phyloP scores from a whole-genome alignment of 2,797 vertebrate species.

The Ctenopoma kingsleyae region DNA sequence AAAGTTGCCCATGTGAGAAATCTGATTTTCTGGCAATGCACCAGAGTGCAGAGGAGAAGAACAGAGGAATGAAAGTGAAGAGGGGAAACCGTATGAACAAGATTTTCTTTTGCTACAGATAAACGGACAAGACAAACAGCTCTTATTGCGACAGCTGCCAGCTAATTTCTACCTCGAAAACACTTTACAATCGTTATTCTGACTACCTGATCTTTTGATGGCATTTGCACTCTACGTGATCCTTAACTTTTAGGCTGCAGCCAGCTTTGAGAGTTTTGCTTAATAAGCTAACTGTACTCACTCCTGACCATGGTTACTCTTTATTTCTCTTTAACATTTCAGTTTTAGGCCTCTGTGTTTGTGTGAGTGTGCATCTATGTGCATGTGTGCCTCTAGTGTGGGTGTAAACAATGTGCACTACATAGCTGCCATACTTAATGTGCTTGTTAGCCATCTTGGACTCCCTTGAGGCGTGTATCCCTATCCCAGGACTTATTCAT shows the following conservation, averaged over 20 bases:
- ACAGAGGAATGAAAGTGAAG: constrained; percentile 49
- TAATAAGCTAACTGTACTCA: constrained; percentile 67
- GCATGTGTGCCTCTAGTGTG: constrained; percentile 55
- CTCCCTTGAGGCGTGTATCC: constrained; percentile 72
- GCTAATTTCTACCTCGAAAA: constrained; percentile 67
- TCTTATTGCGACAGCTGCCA: constrained; percentile 52
- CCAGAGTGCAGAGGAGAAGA: constrained; percentile 75
- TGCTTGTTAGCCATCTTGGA: constrained; percentile 80
- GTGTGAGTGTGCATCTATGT: constrained; percentile 33
- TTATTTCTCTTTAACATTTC: constrained; percentile 34
- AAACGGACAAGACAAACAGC: constrained; percentile 66
- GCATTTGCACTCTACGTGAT: constrained; percentile 49
- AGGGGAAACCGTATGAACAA: constrained; percentile 44
- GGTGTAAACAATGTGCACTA: constrained; percentile 77
- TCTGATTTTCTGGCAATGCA: constrained; percentile 80
- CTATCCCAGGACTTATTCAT: constrained; percentile 78
- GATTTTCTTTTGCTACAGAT: constrained; percentile 64
- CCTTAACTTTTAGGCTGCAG: constrained; percentile 54
- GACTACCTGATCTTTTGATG: constrained; percentile 66
- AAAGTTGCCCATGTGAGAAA: constrained; percentile 83
- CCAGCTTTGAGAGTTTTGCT: constrained; percentile 48
- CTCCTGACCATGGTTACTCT: constrained; percentile 23
- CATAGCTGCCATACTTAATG: constrained; percentile 78
- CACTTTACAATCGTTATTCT: constrained; percentile 74
- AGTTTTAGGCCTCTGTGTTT: constrained; percentile 34